Evolutionary conservation across 2,888 invertebrate genomes (phyloP).

Genomic region (Watsonalla cultraria): DNA sequence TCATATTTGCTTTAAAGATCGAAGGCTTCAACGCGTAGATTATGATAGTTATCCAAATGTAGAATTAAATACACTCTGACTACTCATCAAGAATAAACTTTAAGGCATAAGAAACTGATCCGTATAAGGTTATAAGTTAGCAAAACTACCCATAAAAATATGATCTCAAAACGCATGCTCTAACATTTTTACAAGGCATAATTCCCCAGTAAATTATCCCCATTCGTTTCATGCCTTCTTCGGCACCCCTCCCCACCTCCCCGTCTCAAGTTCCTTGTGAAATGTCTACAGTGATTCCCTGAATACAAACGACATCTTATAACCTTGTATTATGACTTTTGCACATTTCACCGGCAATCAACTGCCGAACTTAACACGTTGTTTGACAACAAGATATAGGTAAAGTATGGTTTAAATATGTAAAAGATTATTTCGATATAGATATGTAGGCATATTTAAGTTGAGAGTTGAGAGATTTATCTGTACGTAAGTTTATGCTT

Average conservation of each 20-base stretch:
- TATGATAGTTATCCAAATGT: too few species aligned
- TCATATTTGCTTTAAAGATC: neutral
- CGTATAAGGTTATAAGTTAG: neutral
- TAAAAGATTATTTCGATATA: too few species aligned
- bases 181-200: slow-evolving; percentile 55
- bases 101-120: too few species aligned
- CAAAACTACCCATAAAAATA: slow-evolving; percentile 14
- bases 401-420: too few species aligned
- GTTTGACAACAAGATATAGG: slow-evolving; percentile 15
- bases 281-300: slow-evolving; percentile 78
- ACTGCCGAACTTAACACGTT: slow-evolving; percentile 41
- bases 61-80: too few species aligned
- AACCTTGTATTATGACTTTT: slow-evolving; percentile 68
- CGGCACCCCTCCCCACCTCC: slow-evolving; percentile 41
- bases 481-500: too few species aligned
- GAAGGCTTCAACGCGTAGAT: too few species aligned
- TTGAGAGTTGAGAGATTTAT: too few species aligned
- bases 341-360: slow-evolving; percentile 61
- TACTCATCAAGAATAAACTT: too few species aligned
- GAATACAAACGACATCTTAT: slow-evolving; percentile 77
- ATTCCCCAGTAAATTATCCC: slow-evolving; percentile 70
- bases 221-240: slow-evolving; percentile 60
- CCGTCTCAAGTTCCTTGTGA: slow-evolving; percentile 63
- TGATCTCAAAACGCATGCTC: slow-evolving; percentile 31
- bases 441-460: too few species aligned